Evolutionary conservation across 1,140 invertebrate species (phyloP), one percentile per base, ranked within the genome.

Genomic region (Orussus abietinus): DNA sequence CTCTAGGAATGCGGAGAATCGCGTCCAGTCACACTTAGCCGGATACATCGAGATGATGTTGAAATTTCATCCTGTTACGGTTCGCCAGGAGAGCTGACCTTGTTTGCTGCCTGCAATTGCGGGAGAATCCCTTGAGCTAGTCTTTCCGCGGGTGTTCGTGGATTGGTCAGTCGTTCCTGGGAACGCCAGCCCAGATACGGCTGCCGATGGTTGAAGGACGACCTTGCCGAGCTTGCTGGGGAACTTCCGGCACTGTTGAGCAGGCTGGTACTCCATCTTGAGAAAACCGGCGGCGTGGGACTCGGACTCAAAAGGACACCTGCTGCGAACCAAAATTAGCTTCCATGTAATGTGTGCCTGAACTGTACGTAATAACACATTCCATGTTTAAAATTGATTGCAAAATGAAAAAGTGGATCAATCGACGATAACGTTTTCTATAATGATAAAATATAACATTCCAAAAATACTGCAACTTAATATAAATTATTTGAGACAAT

Each of bases 181-280:
- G 88, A 92, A 49, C 90, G 76, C 90, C 90, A 93, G 36, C 90
- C 90, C 18, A 92, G 76, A 68, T 92, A 92, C 6, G 90, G 90
- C 65, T 88, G 84, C 33, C 72, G 62, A 59, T 76, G 65, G 62
- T 82, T 77, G 70, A 83, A 80, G 38, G 80, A 81, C 34, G 79
- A 80, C 26, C 80, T 71, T 17, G 79, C 78, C 7, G 80, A 82
- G 54, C 76, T 80, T 42, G 79, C 78, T 17, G 80, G 82, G 9
- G 80, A 82, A 48, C 80, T 81, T 47, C 76, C 79, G 29, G 78
- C 84, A 36, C 86, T 88, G 67, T 90, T 90, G 40, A 92, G 72
- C 57, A 89, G 75, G 55, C 85, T 90, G 31, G 88, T 91, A 39
- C 87, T 89, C 89, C 89, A 92, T 55, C 89, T 76, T 4, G 85